These are phyloP conservation scores for Parus major DNA, from an alignment of 2,113 vertebrate genomes.

Conservation along the genomic window DNA sequence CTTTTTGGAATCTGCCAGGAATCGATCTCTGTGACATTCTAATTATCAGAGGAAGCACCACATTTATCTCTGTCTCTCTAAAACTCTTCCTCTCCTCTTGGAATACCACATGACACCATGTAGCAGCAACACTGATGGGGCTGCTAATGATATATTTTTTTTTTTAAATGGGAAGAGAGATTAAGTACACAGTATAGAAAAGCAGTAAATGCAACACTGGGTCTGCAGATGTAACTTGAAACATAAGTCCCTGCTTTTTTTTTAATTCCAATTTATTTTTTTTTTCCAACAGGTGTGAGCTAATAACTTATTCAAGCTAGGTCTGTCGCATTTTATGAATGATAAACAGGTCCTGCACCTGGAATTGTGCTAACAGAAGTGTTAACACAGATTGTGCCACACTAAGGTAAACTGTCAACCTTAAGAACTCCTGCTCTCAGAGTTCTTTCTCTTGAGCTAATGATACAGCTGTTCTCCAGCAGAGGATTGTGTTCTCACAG, in stretches of 20 bases:
- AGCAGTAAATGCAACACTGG: neutral
- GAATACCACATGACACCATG: accelerated
- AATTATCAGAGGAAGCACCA: neutral
- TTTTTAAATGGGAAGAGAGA: neutral
- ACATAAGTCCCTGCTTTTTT: neutral
- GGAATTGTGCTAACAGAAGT: neutral
- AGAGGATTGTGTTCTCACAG: neutral
- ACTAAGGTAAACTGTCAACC: neutral
- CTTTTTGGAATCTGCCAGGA: neutral
- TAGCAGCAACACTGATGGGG: neutral
- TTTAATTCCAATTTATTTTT: too few species aligned
- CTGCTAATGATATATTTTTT: neutral
- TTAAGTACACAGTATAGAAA: neutral
- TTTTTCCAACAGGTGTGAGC: neutral
- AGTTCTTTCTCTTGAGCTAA: neutral
- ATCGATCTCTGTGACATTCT: neutral
- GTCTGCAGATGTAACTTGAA: neutral
- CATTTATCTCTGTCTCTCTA: neutral
- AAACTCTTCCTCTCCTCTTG: neutral
- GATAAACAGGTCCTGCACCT: neutral
- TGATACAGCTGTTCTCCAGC: accelerated
- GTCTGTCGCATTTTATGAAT: neutral
- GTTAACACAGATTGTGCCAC: neutral
- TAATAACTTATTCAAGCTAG: neutral
- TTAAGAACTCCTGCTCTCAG: neutral